phyloP scores from a whole-genome alignment of 2,888 invertebrate species.

The Physocephala rufipes region DNA sequence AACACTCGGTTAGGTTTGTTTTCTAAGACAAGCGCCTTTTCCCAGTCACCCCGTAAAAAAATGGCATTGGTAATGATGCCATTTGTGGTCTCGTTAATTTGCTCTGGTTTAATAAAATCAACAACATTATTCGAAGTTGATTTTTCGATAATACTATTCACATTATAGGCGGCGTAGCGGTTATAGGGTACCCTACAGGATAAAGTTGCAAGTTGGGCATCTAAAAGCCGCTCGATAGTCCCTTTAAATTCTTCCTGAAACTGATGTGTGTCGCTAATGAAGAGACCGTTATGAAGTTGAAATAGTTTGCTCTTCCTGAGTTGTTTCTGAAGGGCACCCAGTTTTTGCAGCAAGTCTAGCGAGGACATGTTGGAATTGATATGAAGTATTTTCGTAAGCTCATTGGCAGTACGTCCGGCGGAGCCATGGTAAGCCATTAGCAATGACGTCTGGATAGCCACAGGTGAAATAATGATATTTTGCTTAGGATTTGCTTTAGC shows the following conservation, averaged over 20 bases:
- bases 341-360: too few relatives aligned
- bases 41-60: not conserved
- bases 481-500: slow-evolving; percentile 49
- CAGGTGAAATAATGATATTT: slow-evolving; percentile 60
- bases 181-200: not conserved
- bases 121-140: not conserved
- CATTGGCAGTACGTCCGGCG: slow-evolving; percentile 53
- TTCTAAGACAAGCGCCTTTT: not conserved
- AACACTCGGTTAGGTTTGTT: not conserved
- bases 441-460: slow-evolving; percentile 57
- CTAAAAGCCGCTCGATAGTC: not conserved
- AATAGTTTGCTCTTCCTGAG: not conserved
- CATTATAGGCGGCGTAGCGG: not conserved
- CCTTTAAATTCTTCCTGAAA: not conserved
- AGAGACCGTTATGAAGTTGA: not conserved
- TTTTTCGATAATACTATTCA: not conserved
- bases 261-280: not conserved
- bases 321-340: not conserved
- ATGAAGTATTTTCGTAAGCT: slow-evolving; percentile 55
- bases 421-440: slow-evolving; percentile 59
- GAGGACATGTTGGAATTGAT: slow-evolving; percentile 35
- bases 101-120: not conserved
- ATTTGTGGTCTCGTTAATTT: not conserved
- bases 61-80: not conserved
- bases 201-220: not conserved